A percentile compares a stretch with the other conserved stretches of the same genome.
phyloP scores from a whole-genome alignment of 2,888 invertebrate species.

The Hirtodrosophila confusa region DNA sequence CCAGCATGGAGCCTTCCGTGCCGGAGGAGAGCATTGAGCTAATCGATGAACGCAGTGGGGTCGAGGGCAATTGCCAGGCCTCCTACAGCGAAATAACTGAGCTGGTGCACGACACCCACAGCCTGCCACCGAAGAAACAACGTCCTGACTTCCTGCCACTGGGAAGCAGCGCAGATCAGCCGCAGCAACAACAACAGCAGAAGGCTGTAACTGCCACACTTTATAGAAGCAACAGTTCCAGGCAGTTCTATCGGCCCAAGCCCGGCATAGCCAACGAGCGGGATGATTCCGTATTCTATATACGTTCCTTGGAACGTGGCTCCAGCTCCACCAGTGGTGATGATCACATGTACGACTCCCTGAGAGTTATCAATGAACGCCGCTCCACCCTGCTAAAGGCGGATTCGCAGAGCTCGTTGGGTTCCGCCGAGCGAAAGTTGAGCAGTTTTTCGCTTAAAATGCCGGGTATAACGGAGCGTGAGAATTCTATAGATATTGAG shows the following conservation, averaged over 20 bases:
- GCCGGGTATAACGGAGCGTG: slow-evolving; percentile 72
- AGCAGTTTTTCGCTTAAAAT: slow-evolving; percentile 72
- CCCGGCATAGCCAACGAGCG: slow-evolving; percentile 76
- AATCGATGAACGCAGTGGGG: slow-evolving; percentile 49
- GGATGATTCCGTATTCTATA: slow-evolving; percentile 82
- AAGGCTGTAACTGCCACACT: slow-evolving; percentile 48
- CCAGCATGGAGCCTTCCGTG: slow-evolving; percentile 84
- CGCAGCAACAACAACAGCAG: slow-evolving; percentile 19
- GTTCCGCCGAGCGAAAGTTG: slow-evolving; percentile 73
- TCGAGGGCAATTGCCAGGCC: slow-evolving; percentile 10
- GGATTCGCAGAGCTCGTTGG: slow-evolving; percentile 82
- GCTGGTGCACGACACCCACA: slow-evolving; percentile 48
- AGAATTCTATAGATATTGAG: slow-evolving; percentile 67
- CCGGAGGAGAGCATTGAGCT: slow-evolving; percentile 79
- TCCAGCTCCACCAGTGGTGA: slow-evolving; percentile 54
- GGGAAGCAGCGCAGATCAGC: slow-evolving; percentile 37
- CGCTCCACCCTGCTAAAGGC: slow-evolving; percentile 82
- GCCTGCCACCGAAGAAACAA: slow-evolving; percentile 70
- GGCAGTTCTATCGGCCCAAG: slow-evolving; percentile 83
- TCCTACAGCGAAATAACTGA: slow-evolving; percentile 53
- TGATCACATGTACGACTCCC: slow-evolving; percentile 82
- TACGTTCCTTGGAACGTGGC: slow-evolving; percentile 64
- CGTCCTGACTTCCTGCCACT: slow-evolving; percentile 81
- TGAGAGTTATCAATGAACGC: slow-evolving; percentile 83
- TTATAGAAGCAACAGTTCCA: slow-evolving; percentile 83